Evolutionary conservation across 2,888 invertebrate species (phyloP), one percentile per base, ranked within the genome.

Genomic region (Gastrophysa polygoni): DNA sequence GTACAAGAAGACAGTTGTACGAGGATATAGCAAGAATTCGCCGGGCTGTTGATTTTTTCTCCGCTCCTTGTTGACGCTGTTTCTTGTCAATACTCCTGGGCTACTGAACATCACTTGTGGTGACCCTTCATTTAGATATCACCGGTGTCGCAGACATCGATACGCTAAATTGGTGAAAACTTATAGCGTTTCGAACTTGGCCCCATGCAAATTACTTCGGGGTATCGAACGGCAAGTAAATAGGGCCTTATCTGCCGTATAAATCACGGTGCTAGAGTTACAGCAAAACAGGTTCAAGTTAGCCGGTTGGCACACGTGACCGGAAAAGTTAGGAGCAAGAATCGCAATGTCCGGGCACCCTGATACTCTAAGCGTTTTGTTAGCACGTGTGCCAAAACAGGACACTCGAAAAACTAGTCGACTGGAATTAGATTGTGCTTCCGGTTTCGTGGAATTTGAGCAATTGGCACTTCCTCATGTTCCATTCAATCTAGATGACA

Each of bases 231-330:
- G 48, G 47, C 16, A 51, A 55, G 61, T 61, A 61, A 56, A 64
- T 61, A 64, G 55, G 56, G 55, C 56, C 61, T 64, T 64, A 64
- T 64, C 64, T 58, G 47, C 32, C 24, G 61, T 64, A 61, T 64
- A 64, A 58, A 61, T 64, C 59, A 61, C 58, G 18, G 56, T 32
- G 58, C 58, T 61, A 51, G 54, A 61, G 64, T 58, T 60, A 55
- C 21, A 47, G 44, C 52, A 50, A 56, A 56, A 57, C 59, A 59
- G 56, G 50, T 44, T 24, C 50, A 56, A 59, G 63, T 57, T 49
- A 32, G 63, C 52, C 44, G 43, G 29, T 55, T 50, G 11, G 38
- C 47, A 57, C 59, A 63, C 63, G 63, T 63, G 63, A 63, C 38
- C 38, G 38, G 38, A 38, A 38, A 38, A 38, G n/a, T 3, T 4